These are phyloP conservation scores for Myodes glareolus DNA, from an alignment of 2,113 vertebrate genomes.

Conservation along the genomic window DNA sequence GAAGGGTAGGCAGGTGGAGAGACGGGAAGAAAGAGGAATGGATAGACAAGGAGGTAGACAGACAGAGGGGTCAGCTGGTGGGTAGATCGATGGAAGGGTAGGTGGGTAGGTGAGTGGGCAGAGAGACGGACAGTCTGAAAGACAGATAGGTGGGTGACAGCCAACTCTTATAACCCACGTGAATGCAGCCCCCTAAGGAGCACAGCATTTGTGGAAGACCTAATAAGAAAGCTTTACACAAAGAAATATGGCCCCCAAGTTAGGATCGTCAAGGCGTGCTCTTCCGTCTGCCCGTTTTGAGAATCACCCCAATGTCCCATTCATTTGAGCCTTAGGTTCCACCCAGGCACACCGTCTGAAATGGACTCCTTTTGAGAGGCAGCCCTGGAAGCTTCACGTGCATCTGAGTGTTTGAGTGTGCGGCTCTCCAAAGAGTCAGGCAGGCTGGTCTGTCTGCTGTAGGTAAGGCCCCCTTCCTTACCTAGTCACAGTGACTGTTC, in stretches of 20 bases:
- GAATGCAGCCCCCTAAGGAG: not conserved
- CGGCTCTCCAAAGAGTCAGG: not conserved
- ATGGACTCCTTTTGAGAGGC: not conserved
- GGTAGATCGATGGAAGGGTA: too few species aligned
- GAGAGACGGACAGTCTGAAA: not conserved
- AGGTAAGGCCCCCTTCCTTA: not conserved
- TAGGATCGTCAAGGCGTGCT: not conserved
- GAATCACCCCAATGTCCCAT: not conserved
- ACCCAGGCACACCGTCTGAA: not conserved
- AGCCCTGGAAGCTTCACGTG: not conserved
- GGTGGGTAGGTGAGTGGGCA: not conserved
- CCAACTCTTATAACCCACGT: not conserved
- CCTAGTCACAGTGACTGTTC: not conserved
- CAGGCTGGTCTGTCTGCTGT: not conserved
- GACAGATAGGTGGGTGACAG: too few species aligned
- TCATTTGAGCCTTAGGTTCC: not conserved
- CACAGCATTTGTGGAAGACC: not conserved
- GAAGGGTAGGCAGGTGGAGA: not conserved
- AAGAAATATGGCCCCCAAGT: not conserved
- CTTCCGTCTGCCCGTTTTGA: not conserved
- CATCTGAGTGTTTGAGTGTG: not conserved
- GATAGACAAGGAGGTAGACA: not conserved
- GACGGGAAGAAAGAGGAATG: not conserved
- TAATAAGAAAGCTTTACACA: not conserved
- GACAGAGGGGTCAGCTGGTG: not conserved